Evolutionary conservation across 2,113 vertebrate genomes (phyloP).

Genomic region (Vireo altiloquus): DNA sequence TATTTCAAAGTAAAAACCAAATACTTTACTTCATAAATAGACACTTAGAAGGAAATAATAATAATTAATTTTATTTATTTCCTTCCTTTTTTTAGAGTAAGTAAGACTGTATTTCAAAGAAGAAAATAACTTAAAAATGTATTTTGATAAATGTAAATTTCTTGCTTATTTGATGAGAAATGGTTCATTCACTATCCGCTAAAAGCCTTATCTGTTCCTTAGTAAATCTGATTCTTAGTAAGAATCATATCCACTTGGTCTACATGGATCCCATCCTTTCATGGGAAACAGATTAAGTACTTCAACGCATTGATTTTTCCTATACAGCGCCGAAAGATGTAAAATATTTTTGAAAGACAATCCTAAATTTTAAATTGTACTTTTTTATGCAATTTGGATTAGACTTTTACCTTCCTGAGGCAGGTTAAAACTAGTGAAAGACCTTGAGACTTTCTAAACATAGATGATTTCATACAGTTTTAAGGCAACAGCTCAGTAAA

Average conservation of each 20-base stretch:
- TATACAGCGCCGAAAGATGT: background rate
- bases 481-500: background rate
- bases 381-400: background rate
- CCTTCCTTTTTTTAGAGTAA: background rate
- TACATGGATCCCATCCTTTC: background rate
- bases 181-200: background rate
- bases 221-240: background rate
- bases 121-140: background rate
- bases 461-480: background rate
- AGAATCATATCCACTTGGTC: background rate
- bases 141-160: background rate
- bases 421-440: background rate
- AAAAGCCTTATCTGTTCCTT: background rate
- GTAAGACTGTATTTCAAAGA: background rate
- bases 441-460: background rate
- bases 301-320: background rate
- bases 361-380: background rate
- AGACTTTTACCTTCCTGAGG: background rate
- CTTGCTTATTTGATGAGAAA: background rate
- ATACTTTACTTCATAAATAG: background rate
- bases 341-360: background rate
- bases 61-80: background rate
- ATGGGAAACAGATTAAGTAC: background rate
- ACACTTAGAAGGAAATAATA: background rate
- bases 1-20: too few relatives aligned